phyloP scores from a whole-genome alignment of 2,113 vertebrate species.

The Colius striatus region DNA sequence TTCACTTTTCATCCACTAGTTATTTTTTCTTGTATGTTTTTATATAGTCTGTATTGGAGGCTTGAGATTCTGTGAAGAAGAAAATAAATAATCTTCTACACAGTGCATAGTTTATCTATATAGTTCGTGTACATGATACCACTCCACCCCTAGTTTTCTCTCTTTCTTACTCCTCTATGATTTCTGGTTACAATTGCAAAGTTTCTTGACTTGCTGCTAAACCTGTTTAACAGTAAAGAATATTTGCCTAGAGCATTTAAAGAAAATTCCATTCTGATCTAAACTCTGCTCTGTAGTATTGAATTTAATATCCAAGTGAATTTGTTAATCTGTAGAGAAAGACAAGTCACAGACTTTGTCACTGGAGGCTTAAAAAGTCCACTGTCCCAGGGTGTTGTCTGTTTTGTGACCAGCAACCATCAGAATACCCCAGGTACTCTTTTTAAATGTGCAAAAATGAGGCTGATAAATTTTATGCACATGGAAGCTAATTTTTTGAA shows the following conservation, averaged over 20 bases:
- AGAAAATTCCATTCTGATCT: slow-evolving; percentile 37
- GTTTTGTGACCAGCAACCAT: not conserved
- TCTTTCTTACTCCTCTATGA: not conserved
- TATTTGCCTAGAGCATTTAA: slow-evolving; percentile 4
- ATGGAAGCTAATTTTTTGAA: not conserved
- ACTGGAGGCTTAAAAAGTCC: not conserved
- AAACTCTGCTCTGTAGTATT: slow-evolving; percentile 32
- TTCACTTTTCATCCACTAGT: not conserved
- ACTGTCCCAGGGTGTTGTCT: not conserved
- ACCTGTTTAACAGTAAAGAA: slow-evolving; percentile 22
- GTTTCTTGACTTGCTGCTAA: slow-evolving; percentile 7
- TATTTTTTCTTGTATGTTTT: not conserved
- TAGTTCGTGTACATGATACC: not conserved
- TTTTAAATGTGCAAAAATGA: not conserved
- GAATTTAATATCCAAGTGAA: slow-evolving; percentile 16
- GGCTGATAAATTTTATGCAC: not conserved
- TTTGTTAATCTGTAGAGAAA: not conserved
- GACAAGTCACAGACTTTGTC: not conserved
- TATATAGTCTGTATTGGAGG: not conserved
- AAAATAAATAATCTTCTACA: not conserved
- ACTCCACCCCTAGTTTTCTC: not conserved
- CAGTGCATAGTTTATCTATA: not conserved
- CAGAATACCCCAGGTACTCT: not conserved
- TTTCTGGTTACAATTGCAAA: not conserved
- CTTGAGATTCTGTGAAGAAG: not conserved